phyloP scores from a whole-genome alignment of 2,113 vertebrate species.

The Dicerorhinus sumatrensis region DNA sequence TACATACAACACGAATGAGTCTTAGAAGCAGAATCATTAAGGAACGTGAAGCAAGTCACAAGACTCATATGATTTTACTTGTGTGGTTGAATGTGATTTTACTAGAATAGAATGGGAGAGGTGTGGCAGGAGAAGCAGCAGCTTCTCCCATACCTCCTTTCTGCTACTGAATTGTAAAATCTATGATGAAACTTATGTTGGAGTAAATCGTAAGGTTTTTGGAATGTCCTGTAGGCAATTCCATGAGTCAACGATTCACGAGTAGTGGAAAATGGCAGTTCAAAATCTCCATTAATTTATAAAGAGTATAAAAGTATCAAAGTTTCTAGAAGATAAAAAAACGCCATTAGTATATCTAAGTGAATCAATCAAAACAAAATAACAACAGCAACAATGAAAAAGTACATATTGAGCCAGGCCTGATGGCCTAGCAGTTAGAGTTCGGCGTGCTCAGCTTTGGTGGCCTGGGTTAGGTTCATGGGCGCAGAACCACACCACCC shows the following conservation, averaged over 20 bases:
- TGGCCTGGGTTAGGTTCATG: no score
- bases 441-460: no score
- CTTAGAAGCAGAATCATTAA: background rate
- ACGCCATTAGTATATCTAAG: background rate
- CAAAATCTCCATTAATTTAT: background rate
- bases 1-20: background rate
- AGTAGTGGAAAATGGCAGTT: background rate
- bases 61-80: no score
- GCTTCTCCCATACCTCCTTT: background rate
- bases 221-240: background rate
- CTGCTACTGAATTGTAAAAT: background rate
- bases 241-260: background rate
- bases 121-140: background rate
- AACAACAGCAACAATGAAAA: background rate
- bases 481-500: no score
- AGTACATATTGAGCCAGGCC: background rate
- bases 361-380: background rate
- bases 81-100: background rate
- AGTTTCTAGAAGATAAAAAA: background rate
- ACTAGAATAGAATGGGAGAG: background rate
- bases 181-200: background rate
- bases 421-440: no score
- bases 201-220: background rate
- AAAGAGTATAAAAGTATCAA: background rate
- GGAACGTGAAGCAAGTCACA: background rate